Base-by-base conservation (phyloP, 2,888 invertebrate genomes). In the Dyspetes luteomarginatus region DNA sequence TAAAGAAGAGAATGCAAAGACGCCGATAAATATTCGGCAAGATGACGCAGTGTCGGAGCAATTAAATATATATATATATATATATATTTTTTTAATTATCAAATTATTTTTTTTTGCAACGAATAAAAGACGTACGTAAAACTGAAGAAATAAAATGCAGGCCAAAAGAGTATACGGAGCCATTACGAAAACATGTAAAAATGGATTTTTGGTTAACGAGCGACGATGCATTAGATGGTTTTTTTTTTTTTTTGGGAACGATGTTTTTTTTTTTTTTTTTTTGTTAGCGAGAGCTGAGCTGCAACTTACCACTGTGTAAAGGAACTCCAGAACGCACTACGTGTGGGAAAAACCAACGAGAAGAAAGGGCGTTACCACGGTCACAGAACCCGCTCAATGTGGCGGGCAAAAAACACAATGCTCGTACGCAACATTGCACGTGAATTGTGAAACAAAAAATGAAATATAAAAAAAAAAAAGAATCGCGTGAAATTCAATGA, bases 241-340 rank as follows among this genome's bases (percentile, higher is more conserved):
- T 72, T 83, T 72, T 72, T 80, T 79, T 81, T 62, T n/a, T n/a
- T n/a, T n/a, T n/a, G n/a, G n/a, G 78, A 73, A 81, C 58, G 76
- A 77, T 67, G 60, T 64, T 68, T 69, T 68, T 74, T 81, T 76
- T 84, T 85, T 64, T 75, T 67, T 82, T 85, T 82, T 71, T 82
- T 82, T 75, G 48, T 91, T 91, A 91, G 91, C 91, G 90, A 92
- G 92, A 92, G 91, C 90, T 90, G 91, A 92, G 90, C 91, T 94
- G 95, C 95, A 95, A 97, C 97, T 97, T 97, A 98, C 97, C 97
- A 96, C 96, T 97, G 97, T 95, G 97, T 97, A 96, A 97, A 97
- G 96, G 97, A 97, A 96, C 97, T 97, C 97, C 97, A 97, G 97
- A 97, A 98, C 96, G 97, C 97, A 97, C 97, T 97, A 97, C 96